Percentiles rank a stretch among this genome's conserved stretches.
phyloP scores from a whole-genome alignment of 2,888 invertebrate genomes.

The Sinopyrophorus schimmeli region DNA sequence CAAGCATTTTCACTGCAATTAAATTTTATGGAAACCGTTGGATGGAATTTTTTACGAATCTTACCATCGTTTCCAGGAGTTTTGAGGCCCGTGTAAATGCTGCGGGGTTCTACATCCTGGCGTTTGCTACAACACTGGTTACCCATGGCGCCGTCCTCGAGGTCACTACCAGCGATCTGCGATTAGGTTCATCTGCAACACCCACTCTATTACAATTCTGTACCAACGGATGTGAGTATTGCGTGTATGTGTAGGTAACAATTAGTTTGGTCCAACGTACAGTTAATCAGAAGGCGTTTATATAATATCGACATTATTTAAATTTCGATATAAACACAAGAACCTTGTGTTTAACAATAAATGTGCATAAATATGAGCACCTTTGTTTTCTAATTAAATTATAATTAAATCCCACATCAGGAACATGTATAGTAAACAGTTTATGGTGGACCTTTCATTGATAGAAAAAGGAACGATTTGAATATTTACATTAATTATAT shows the following conservation, averaged over 20 bases:
- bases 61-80: conserved; percentile 39
- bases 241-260: conserved; percentile 20
- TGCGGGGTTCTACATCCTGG: conserved; percentile 53
- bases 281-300: conserved; percentile 22
- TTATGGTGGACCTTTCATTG: too few species aligned
- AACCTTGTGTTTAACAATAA: background rate
- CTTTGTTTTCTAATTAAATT: too few species aligned
- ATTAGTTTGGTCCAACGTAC: conserved; percentile 21
- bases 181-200: conserved; percentile 40
- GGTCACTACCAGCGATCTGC: conserved; percentile 37
- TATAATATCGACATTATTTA: conserved; percentile 1
- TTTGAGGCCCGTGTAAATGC: conserved; percentile 38
- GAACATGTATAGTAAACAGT: too few species aligned
- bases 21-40: background rate
- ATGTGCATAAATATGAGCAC: background rate
- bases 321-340: background rate
- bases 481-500: too few species aligned
- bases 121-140: conserved; percentile 87
- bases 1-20: conserved; percentile 49
- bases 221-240: conserved; percentile 20
- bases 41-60: conserved; percentile 1
- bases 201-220: conserved; percentile 27
- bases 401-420: too few species aligned
- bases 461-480: too few species aligned
- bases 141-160: conserved; percentile 66